These are phyloP conservation scores for Spea bombifrons DNA, from an alignment of 2,113 vertebrate genomes.

Conservation along the genomic window DNA sequence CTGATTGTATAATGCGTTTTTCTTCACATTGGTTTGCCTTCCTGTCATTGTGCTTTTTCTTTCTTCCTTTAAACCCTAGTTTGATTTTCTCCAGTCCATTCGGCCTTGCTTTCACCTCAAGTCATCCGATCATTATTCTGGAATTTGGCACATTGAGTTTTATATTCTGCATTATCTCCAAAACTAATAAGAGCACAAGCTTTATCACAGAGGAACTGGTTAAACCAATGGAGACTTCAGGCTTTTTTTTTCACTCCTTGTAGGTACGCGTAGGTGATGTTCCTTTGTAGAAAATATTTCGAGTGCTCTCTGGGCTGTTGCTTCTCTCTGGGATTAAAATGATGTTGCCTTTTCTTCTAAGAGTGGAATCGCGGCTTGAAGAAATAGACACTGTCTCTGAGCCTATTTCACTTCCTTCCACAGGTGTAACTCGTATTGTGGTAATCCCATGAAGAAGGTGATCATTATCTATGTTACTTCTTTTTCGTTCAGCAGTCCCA, in stretches of 20 bases:
- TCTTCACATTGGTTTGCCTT: conserved; percentile 56
- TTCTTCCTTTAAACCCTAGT: conserved; percentile 56
- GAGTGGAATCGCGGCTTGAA: conserved; percentile 88
- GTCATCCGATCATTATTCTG: conserved; percentile 50
- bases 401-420: conserved; percentile 78
- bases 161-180: conserved; percentile 50
- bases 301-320: conserved; percentile 88
- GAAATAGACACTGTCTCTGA: conserved; percentile 84
- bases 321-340: conserved; percentile 92
- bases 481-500: conserved; percentile 81
- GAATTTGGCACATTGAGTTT: conserved; percentile 56
- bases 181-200: conserved; percentile 56
- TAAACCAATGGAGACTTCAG: conserved; percentile 31
- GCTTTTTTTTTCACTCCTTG: conserved; percentile 72
- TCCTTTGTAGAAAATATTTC: conserved; percentile 98
- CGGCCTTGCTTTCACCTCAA: conserved; percentile 42
- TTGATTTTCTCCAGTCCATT: conserved; percentile 52
- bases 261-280: conserved; percentile 84
- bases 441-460: conserved; percentile 84
- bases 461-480: conserved; percentile 75
- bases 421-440: conserved; percentile 89
- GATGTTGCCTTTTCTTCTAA: conserved; percentile 86
- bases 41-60: conserved; percentile 70
- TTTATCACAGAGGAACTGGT: conserved; percentile 50
- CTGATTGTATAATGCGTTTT: conserved; percentile 50